A percentile compares a stretch with the other conserved stretches of the same genome.
Conservation (phyloP, 2,888 invertebrate species). For the Cyclophora punctaria region DNA sequence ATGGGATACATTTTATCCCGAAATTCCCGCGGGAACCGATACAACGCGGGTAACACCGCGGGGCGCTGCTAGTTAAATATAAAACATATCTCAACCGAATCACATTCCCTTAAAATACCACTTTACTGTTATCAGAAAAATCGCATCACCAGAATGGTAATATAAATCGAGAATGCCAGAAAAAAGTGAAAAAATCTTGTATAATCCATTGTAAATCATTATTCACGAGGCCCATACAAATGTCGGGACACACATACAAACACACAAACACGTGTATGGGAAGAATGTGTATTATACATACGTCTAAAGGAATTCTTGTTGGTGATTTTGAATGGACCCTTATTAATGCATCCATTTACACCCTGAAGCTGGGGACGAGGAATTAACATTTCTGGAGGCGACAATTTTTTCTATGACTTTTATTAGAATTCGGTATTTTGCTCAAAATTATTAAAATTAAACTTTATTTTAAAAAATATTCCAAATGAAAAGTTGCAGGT, state of each 20-base stretch:
- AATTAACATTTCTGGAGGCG: conserved; percentile 18
- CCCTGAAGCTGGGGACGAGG: conserved; percentile 35
- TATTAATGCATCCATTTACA: conserved; percentile 75
- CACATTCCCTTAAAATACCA: background rate
- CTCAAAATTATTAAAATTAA: background rate
- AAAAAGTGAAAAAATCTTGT: conserved; percentile 20
- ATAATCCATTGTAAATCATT: conserved; percentile 62
- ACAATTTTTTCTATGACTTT: background rate
- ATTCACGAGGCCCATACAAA: conserved; percentile 65
- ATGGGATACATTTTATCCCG: no score
- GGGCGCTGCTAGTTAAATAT: no score
- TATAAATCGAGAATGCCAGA: conserved; percentile 11
- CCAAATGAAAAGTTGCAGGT: no score
- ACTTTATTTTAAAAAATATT: no score
- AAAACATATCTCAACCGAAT: background rate
- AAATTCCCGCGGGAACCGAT: no score
- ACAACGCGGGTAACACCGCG: no score
- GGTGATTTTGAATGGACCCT: conserved; percentile 71
- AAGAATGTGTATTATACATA: conserved; percentile 66
- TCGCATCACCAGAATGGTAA: conserved; percentile 19
- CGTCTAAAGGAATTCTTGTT: conserved; percentile 54
- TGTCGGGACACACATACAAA: conserved; percentile 49
- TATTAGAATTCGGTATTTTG: background rate
- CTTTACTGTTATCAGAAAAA: conserved; percentile 9
- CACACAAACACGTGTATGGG: conserved; percentile 63